Evolutionary conservation across 2,797 vertebrate species (phyloP), one percentile per base, ranked within the genome.

Genomic region (Taenioides sp.): DNA sequence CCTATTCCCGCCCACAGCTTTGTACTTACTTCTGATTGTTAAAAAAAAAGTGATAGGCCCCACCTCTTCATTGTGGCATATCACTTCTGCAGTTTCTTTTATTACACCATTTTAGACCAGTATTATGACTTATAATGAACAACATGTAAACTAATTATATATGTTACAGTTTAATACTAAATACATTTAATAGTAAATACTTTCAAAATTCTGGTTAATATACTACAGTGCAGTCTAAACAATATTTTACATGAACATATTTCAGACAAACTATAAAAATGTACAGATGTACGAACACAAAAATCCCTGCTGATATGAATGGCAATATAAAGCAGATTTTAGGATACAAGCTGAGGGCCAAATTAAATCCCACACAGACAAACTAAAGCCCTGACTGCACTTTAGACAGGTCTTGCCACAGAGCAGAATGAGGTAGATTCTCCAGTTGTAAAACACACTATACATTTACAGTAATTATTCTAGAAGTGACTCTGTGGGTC

Each of bases 401-500:
- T 60, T 31, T 60, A 16, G 11, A 58, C 11, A 5, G 22, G 22
- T 60, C 12, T 28, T 27, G 16, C 20, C 11, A 27, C 22, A 49
- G 22, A 65, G 22, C 22, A 70, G 27, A 58, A 20, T 58, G 72
- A 74, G n/a, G 20, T 22, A 23, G 28, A 40, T 37, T 22, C 34
- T 57, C 64, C 67, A 49, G 23, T 60, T 55, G 64, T 27, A 55
- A 54, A 66, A 37, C 14, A 16, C 2, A 34, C 49, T 28, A 22
- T 43, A 63, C 34, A 18, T 49, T 49, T 49, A 18, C 34, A 50
- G 66, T 62, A 20, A 37, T 60, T 62, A 62, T 62, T 62, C 18
- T 60, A n/a, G 18, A 62, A 61, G 73, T 20, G 22, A 11, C 72
- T 75, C 60, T 4, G 58, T 18, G 16, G 58, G 25, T 28, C 58